A percentile compares a stretch with the other conserved stretches of the same genome.
phyloP scores from a whole-genome alignment of 2,888 invertebrate species.

The Didymodactylos carnosus region DNA sequence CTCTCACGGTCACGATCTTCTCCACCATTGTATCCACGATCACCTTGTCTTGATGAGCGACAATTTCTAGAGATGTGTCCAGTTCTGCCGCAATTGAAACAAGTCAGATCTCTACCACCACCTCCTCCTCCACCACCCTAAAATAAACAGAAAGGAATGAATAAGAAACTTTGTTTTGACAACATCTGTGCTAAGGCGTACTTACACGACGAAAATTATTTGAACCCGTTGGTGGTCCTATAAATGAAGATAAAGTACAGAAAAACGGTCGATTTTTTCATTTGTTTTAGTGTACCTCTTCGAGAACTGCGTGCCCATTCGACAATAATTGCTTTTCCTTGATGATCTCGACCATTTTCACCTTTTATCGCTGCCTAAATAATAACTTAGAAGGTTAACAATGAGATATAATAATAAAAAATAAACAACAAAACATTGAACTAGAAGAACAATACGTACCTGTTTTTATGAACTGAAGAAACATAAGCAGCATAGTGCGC shows the following conservation, averaged over 20 bases:
- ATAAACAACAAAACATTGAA: too few species aligned
- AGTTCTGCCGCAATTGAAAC: background rate
- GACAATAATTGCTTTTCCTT: constrained; percentile 9
- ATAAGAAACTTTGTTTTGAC: too few species aligned
- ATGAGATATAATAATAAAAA: background rate
- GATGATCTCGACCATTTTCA: constrained; percentile 12
- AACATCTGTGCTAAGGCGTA: too few species aligned
- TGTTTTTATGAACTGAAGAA: too few species aligned
- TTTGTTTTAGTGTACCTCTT: background rate
- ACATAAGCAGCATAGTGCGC: too few species aligned
- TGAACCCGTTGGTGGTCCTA: too few species aligned
- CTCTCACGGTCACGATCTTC: background rate
- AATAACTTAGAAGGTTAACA: background rate
- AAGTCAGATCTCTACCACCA: background rate
- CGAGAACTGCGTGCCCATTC: constrained; percentile 9
- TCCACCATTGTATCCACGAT: background rate
- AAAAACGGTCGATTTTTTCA: background rate
- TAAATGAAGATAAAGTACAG: too few species aligned
- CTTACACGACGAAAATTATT: too few species aligned
- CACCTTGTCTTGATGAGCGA: background rate
- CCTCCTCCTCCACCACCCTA: background rate
- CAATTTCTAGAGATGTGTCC: background rate
- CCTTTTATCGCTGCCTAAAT: constrained; percentile 10
- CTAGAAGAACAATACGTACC: too few species aligned
- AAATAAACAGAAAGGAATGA: background rate